phyloP scores from a whole-genome alignment of 2,797 vertebrate species.

The Danio albolineatus region DNA sequence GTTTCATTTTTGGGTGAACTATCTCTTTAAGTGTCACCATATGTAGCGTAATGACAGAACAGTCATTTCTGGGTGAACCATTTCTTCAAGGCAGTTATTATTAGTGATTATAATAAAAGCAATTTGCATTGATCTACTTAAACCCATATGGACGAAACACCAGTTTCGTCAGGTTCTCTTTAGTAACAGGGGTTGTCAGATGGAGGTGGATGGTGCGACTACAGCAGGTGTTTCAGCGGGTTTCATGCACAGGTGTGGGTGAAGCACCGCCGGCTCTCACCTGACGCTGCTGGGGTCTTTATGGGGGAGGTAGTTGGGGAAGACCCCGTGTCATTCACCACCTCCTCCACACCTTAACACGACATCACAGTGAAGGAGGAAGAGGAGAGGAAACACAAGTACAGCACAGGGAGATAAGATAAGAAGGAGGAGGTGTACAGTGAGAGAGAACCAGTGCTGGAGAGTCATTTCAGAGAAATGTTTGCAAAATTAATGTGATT shows the following conservation, averaged over 20 bases:
- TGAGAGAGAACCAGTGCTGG: slow-evolving; percentile 4
- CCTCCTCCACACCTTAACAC: slow-evolving; percentile 82
- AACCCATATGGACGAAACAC: not conserved
- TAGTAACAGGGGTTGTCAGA: slow-evolving; percentile 63
- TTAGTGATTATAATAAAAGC: not conserved
- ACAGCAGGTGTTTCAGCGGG: slow-evolving; percentile 21
- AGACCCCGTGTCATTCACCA: slow-evolving; percentile 74
- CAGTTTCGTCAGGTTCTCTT: not conserved
- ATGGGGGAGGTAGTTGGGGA: slow-evolving; percentile 76
- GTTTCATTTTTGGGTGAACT: too few relatives aligned
- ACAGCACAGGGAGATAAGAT: slow-evolving; percentile 32
- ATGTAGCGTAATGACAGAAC: not conserved
- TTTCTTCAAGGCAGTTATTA: not conserved
- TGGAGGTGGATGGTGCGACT: slow-evolving; percentile 46
- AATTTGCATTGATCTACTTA: not conserved
- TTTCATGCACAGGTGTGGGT: not conserved
- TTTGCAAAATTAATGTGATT: too few relatives aligned
- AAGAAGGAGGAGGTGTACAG: slow-evolving; percentile 18
- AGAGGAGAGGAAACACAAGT: slow-evolving; percentile 38
- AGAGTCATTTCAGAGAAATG: not conserved
- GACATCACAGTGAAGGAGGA: slow-evolving; percentile 51
- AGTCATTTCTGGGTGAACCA: not conserved
- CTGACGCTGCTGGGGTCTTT: slow-evolving; percentile 79
- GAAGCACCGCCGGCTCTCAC: slow-evolving; percentile 79
- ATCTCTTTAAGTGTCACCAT: not conserved